Base-by-base conservation (phyloP, 2,888 invertebrate genomes). In the Apoda limacodes region DNA sequence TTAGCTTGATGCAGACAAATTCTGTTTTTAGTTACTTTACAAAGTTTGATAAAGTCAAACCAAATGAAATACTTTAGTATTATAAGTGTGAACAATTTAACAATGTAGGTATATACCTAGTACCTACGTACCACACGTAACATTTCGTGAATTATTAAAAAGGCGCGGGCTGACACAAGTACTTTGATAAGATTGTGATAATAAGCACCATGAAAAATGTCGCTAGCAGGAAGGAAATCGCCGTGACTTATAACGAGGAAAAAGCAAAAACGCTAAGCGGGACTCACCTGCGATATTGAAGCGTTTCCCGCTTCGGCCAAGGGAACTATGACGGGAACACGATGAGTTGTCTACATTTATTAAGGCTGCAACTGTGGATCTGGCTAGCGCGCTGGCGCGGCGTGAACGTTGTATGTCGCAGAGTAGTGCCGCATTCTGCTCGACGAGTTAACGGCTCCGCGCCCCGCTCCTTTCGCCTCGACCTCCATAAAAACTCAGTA, bases 341-440 rank as follows among this genome's bases (percentile, higher is more conserved):
- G 47, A 45, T 49, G 43, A 46, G 57, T 46, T 52, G 44, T 55
- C 55, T 59, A 56, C 70, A 67, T 68, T 66, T 67, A 67, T 61
- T 56, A 52, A 46, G 48, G 45, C 37, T 45, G 55, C 39, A 48
- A 60, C 38, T 44, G 54, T 56, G 64, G 49, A 58, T 17, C 5
- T 60, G 62, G 63, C 65, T 59, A 64, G 65, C 65, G 69, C 71
- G 55, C 56, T 40, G 50, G 42, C 48, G 49, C 55, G 55, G 40
- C 49, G 42, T 48, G 48, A 45, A 60, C 70, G 68, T 65, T 74
- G 74, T 52, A 66, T n/a, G n/a, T n/a, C n/a, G 71, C 75, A 66
- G 60, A 55, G 34, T 49, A 59, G 49, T 70, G 66, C 66, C 74
- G 72, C 71, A 76, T 65, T 69, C 63, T 63, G 63, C 48, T 70